phyloP scores from a whole-genome alignment of 2,113 vertebrate species.

The Stegastes partitus region DNA sequence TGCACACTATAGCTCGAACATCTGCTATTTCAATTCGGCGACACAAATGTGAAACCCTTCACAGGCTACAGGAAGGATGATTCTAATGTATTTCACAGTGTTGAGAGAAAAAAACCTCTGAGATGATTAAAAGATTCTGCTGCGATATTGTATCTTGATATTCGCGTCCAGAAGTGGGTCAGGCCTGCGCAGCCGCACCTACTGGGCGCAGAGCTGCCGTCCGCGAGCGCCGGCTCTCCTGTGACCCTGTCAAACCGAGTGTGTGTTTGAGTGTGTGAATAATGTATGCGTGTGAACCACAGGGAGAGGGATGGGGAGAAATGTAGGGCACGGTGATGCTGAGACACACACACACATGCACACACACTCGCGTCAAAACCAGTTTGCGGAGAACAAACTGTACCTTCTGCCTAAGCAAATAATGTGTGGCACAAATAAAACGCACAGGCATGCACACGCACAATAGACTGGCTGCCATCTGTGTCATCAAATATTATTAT shows the following conservation, averaged over 20 bases:
- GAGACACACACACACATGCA: slow-evolving; percentile 29
- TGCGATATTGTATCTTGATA: slow-evolving; percentile 30
- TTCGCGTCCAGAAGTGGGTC: slow-evolving; percentile 56
- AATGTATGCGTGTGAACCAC: slow-evolving; percentile 71
- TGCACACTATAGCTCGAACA: too few species aligned
- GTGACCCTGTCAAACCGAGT: slow-evolving; percentile 55
- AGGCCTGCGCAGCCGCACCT: slow-evolving; percentile 33
- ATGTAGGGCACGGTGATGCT: slow-evolving; percentile 74
- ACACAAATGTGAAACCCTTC: slow-evolving; percentile 18
- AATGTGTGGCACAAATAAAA: slow-evolving; percentile 47
- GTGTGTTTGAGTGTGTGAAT: slow-evolving; percentile 70
- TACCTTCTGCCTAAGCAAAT: slow-evolving; percentile 60
- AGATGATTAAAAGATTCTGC: slow-evolving; percentile 7
- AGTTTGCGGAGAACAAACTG: slow-evolving; percentile 54
- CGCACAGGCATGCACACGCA: slow-evolving; percentile 30
- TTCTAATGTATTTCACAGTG: slow-evolving; percentile 21
- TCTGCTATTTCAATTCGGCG: neutral
- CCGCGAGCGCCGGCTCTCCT: slow-evolving; percentile 30
- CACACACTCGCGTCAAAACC: slow-evolving; percentile 16
- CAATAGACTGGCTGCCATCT: slow-evolving; percentile 41
- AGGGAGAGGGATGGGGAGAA: slow-evolving; percentile 57
- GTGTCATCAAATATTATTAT: slow-evolving; percentile 47
- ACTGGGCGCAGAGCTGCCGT: slow-evolving; percentile 40
- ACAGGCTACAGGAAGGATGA: neutral
- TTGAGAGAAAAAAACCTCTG: slow-evolving; percentile 3